Evolutionary conservation across 2,888 invertebrate species (phyloP).

Genomic region (Hyles lineata): DNA sequence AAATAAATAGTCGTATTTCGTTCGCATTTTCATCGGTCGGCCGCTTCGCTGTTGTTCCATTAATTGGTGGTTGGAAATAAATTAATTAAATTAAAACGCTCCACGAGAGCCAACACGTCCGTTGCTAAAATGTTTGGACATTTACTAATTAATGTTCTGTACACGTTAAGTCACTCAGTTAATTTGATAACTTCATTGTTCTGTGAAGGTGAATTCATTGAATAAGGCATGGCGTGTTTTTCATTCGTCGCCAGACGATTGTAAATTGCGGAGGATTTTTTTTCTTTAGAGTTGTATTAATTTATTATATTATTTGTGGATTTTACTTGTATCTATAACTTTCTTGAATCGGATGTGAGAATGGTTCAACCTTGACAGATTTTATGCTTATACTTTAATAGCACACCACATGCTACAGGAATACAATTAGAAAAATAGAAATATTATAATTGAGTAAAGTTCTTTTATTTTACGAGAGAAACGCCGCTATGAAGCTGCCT

Average conservation of each 20-base stretch:
- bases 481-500: no score
- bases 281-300: not conserved
- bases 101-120: constrained; percentile 70
- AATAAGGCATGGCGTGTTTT: not conserved
- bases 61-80: constrained; percentile 79
- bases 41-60: constrained; percentile 76
- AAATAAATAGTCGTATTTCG: constrained; percentile 83
- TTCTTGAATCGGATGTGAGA: no score
- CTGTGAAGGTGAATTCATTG: constrained; percentile 32
- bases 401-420: no score
- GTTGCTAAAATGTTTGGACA: constrained; percentile 75
- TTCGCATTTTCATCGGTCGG: constrained; percentile 75
- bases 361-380: no score
- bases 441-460: no score
- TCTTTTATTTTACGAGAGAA: no score
- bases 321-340: no score
- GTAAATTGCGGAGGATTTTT: not conserved
- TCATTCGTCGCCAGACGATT: not conserved
- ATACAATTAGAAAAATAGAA: no score
- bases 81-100: constrained; percentile 82
- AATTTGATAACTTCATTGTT: constrained; percentile 61
- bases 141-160: constrained; percentile 58
- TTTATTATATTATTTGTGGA: no score
- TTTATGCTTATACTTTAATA: no score
- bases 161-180: constrained; percentile 58